Percentiles rank a stretch among this genome's conserved stretches.
These are phyloP conservation scores for Hypena proboscidalis DNA, from an alignment of 2,888 invertebrate species.

Conservation along the genomic window DNA sequence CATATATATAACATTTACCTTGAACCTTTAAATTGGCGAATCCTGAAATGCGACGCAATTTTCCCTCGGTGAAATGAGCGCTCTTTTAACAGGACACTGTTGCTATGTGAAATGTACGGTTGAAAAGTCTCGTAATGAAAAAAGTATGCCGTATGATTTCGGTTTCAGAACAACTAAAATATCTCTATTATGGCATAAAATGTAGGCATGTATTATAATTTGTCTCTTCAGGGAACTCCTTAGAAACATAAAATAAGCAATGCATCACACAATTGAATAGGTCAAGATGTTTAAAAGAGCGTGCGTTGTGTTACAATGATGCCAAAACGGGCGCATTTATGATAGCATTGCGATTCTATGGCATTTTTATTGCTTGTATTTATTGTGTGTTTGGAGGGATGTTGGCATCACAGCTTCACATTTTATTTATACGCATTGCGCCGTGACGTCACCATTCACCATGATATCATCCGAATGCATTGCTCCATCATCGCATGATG, in stretches of 20 bases:
- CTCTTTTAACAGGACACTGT: background rate
- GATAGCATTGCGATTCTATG: constrained; percentile 51
- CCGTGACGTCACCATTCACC: constrained; percentile 52
- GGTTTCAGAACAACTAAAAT: too few relatives aligned
- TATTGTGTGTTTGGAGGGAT: constrained; percentile 47
- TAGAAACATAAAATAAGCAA: constrained; percentile 28
- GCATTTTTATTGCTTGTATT: constrained; percentile 55
- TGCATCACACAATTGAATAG: constrained; percentile 37
- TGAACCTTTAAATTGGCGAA: too few relatives aligned
- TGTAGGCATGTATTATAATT: too few relatives aligned
- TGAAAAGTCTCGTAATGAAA: background rate
- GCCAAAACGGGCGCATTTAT: constrained; percentile 60
- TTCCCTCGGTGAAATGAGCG: background rate
- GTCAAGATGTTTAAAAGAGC: constrained; percentile 40
- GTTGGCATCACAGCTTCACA: constrained; percentile 50
- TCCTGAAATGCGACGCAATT: too few relatives aligned
- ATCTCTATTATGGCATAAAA: too few relatives aligned
- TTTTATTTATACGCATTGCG: constrained; percentile 56
- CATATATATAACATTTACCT: too few relatives aligned
- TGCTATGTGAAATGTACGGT: constrained; percentile 1
- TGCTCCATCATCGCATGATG: too few relatives aligned
- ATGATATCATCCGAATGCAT: constrained; percentile 54
- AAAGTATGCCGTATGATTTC: background rate
- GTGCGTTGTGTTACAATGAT: constrained; percentile 49
- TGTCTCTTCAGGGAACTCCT: constrained; percentile 13